Evolutionary conservation across 2,113 vertebrate genomes (phyloP).

Genomic region (Calonectris borealis): DNA sequence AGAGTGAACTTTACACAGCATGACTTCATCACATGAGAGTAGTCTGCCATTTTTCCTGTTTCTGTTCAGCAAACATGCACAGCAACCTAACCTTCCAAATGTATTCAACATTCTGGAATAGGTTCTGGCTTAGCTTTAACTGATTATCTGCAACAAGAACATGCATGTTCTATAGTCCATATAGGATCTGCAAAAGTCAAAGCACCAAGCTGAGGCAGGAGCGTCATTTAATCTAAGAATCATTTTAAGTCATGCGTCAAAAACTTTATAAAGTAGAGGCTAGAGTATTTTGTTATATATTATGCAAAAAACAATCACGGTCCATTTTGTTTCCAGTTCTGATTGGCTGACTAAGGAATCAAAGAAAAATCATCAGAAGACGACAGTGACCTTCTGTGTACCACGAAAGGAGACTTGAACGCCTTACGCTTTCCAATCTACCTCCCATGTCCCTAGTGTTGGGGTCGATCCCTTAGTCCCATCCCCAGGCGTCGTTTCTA

Average conservation of each 20-base stretch:
- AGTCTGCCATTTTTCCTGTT: constrained; percentile 6
- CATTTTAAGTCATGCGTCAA: neutral
- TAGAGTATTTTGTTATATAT: neutral
- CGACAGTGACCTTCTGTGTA: neutral
- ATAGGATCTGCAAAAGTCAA: neutral
- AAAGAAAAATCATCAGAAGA: neutral
- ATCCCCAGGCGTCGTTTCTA: neutral
- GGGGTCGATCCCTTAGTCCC: neutral
- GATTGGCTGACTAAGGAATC: fast-evolving
- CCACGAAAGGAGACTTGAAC: fast-evolving
- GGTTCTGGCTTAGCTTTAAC: neutral
- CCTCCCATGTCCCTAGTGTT: neutral
- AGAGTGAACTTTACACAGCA: constrained; percentile 7
- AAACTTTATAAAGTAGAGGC: neutral
- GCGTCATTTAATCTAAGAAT: neutral
- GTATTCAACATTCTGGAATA: neutral
- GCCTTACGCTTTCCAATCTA: neutral
- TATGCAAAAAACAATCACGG: neutral
- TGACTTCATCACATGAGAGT: neutral
- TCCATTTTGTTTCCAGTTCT: neutral
- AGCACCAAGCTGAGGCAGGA: fast-evolving
- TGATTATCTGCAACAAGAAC: neutral
- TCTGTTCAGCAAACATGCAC: neutral
- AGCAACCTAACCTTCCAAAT: neutral
- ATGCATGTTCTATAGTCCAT: fast-evolving